Evolutionary conservation across 2,113 vertebrate species (phyloP).

Genomic region (Pterophyllum scalare): DNA sequence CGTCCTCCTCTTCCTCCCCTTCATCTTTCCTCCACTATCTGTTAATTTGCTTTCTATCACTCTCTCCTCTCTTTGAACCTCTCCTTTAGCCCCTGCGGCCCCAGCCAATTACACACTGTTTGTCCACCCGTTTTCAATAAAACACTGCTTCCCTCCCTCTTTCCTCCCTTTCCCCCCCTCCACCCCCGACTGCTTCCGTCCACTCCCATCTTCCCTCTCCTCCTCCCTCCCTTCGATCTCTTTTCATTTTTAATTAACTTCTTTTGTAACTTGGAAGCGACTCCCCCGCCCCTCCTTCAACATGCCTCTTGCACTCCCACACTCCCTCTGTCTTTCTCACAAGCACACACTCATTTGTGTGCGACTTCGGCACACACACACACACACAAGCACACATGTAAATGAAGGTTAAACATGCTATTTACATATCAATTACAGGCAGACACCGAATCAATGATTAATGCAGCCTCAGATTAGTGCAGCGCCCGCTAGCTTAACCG

Average conservation of each 20-base stretch:
- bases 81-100: conserved; percentile 74
- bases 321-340: conserved; percentile 28
- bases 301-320: conserved; percentile 71
- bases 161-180: conserved; percentile 2
- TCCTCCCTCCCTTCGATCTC: conserved; percentile 22
- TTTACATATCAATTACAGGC: conserved; percentile 81
- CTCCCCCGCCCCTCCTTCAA: conserved; percentile 40
- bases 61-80: conserved; percentile 75
- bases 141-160: conserved; percentile 56
- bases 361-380: neutral
- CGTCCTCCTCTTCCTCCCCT: conserved; percentile 36
- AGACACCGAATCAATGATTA: conserved; percentile 75
- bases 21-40: conserved; percentile 44
- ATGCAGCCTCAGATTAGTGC: conserved; percentile 63
- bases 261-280: conserved; percentile 76
- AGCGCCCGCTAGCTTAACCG: conserved; percentile 27
- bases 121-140: conserved; percentile 83
- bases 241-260: conserved; percentile 82
- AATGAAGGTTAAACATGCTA: conserved; percentile 77
- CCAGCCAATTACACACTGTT: conserved; percentile 80
- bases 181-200: conserved; percentile 54
- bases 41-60: conserved; percentile 59
- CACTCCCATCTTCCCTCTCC: conserved; percentile 50
- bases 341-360: conserved; percentile 31
- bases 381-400: conserved; percentile 56